These are phyloP conservation scores for Acanthosoma haemorrhoidale DNA, from an alignment of 2,888 invertebrate species.

Conservation along the genomic window DNA sequence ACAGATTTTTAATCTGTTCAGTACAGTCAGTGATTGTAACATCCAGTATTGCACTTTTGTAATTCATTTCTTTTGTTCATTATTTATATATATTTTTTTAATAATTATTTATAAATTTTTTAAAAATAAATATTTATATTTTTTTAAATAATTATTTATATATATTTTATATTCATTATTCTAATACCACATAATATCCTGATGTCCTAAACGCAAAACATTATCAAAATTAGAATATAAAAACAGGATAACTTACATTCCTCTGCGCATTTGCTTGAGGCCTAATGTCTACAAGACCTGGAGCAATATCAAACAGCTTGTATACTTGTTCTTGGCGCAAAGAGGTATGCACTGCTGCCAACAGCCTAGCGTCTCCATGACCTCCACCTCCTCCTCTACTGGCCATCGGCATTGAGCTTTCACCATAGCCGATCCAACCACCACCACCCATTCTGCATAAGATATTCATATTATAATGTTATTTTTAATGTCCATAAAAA, in stretches of 20 bases:
- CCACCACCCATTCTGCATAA: slow-evolving; percentile 7
- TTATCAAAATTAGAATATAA: background rate
- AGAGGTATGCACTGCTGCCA: slow-evolving; percentile 67
- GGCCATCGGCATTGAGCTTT: background rate
- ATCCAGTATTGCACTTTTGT: no score
- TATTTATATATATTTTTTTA: no score
- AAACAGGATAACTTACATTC: slow-evolving; percentile 1
- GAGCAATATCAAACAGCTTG: slow-evolving; percentile 80
- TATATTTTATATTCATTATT: background rate
- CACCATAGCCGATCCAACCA: background rate
- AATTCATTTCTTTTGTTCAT: no score
- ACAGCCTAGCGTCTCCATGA: slow-evolving; percentile 54
- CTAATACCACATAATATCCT: background rate
- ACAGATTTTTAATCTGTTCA: no score
- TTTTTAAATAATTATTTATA: background rate
- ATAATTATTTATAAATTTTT: background rate
- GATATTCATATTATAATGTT: no score
- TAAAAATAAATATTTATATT: background rate
- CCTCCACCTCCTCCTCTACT: slow-evolving; percentile 9
- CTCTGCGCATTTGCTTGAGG: slow-evolving; percentile 35
- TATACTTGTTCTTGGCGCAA: slow-evolving; percentile 67
- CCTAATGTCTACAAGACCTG: slow-evolving; percentile 58
- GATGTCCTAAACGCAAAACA: background rate
- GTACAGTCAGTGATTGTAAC: no score
- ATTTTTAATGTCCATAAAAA: background rate